Conservation (phyloP, 2,888 invertebrate genomes). For the Mimumesa dahlbomi region DNA sequence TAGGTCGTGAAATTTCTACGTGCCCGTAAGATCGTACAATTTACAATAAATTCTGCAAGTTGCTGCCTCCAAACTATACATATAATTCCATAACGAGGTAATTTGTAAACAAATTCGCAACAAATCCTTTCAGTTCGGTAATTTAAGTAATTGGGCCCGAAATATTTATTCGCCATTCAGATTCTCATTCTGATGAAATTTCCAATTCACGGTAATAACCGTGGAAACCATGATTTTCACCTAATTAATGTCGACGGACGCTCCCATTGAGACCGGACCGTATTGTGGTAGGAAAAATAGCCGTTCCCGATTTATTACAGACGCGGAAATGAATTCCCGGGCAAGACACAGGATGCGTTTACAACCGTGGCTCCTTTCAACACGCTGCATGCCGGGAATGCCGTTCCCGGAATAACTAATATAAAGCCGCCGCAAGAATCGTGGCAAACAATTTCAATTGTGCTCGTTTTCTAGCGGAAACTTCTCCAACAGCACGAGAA, state of each 20-base stretch:
- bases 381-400: conserved; percentile 17
- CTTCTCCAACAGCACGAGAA: too few relatives aligned
- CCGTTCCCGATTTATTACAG: conserved; percentile 37
- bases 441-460: conserved; percentile 1
- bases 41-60: too few relatives aligned
- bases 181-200: conserved; percentile 2
- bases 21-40: too few relatives aligned
- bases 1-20: too few relatives aligned
- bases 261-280: neutral
- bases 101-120: too few relatives aligned
- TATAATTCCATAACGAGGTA: too few relatives aligned
- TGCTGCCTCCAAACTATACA: too few relatives aligned
- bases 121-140: too few relatives aligned
- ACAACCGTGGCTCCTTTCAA: conserved; percentile 19
- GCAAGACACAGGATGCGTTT: conserved; percentile 31
- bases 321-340: conserved; percentile 34
- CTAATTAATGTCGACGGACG: conserved; percentile 32
- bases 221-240: too few relatives aligned
- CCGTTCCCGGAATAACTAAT: conserved; percentile 22
- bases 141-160: neutral
- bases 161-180: neutral
- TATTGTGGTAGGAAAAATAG: conserved; percentile 9
- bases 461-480: neutral
- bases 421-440: conserved; percentile 4
- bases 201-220: neutral